Evolutionary conservation across 2,888 invertebrate genomes (phyloP), one percentile per base, ranked within the genome.

Genomic region (Linnaemya tessellans): DNA sequence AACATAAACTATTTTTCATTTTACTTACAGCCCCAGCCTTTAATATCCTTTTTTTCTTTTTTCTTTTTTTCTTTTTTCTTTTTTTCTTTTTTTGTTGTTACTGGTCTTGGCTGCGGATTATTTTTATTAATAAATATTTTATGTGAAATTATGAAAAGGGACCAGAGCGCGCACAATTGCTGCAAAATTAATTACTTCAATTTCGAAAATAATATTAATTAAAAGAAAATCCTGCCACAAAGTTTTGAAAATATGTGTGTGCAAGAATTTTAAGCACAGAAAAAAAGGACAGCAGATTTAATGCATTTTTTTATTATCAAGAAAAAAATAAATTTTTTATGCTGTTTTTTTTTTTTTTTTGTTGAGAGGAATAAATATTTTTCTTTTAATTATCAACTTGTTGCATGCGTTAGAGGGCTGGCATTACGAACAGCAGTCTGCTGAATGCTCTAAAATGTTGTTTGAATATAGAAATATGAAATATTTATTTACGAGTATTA

Each of bases 301-400:
- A 22, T n/a, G 9, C 20, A 1, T 20, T 58, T 18, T 49, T 35
- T n/a, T 18, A 43, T 65, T 43, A 25, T 56, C 15, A n/a, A n/a
- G n/a, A n/a, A n/a, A n/a, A n/a, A n/a, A n/a, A 41, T 51, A 22
- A 11, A 56, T 38, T 41, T 70, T 41, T 70, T 30, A 7, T 67
- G 49, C 30, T 49, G 46, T 41, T 64, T 13, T 30, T 5, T 65
- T 62, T 64, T 64, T 20, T 18, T 64, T 54, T n/a, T n/a, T n/a
- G n/a, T n/a, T 30, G 9, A 58, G 65, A 9, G 22, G 20, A 41
- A 18, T 10, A 49, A 51, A 38, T 20, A 68, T 71, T 56, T 71
- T 43, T 4, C 64, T 56, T 71, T 56, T 71, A 80, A 80, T 80
- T 64, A 56, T 73, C 64, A 73, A 80, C 80, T 80, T 80, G 80